phyloP scores from a whole-genome alignment of 1,140 invertebrate genomes.

The Drosophila leontia region DNA sequence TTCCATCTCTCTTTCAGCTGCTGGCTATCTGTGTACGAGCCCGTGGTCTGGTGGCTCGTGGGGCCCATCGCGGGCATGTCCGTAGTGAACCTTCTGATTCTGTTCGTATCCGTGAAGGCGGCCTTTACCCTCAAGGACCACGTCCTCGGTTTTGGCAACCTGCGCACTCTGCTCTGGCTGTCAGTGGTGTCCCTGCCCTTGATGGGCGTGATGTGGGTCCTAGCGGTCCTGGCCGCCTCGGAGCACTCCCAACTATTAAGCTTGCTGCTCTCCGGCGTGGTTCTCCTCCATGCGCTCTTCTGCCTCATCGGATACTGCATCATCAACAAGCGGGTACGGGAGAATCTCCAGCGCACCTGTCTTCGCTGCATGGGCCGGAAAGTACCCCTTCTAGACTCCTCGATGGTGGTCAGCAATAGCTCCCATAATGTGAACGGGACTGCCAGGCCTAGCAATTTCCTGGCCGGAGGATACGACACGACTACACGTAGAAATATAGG shows the following conservation, averaged over 20 bases:
- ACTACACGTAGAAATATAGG: constrained; percentile 92
- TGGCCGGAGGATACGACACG: constrained; percentile 83
- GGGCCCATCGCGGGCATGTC: constrained; percentile 93
- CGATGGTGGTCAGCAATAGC: constrained; percentile 89
- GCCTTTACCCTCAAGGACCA: constrained; percentile 96
- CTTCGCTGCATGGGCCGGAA: constrained; percentile 93
- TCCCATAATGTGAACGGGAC: constrained; percentile 90
- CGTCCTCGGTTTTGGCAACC: constrained; percentile 94
- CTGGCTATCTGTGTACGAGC: constrained; percentile 97
- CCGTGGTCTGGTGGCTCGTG: constrained; percentile 95
- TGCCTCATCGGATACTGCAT: constrained; percentile 93
- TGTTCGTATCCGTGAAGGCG: constrained; percentile 94
- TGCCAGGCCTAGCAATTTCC: constrained; percentile 84
- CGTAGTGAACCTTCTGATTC: constrained; percentile 91
- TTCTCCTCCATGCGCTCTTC: constrained; percentile 90
- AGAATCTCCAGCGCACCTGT: constrained; percentile 88
- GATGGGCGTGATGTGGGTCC: constrained; percentile 91
- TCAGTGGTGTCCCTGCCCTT: constrained; percentile 92
- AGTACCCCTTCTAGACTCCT: constrained; percentile 91
- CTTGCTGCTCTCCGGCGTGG: constrained; percentile 89
- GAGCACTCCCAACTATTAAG: constrained; percentile 92
- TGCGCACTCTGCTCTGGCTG: constrained; percentile 94
- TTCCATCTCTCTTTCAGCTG: constrained; percentile 88
- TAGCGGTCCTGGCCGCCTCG: constrained; percentile 92
- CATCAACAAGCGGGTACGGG: constrained; percentile 90